Percentiles rank a stretch among this genome's conserved stretches.
Evolutionary conservation across 2,113 vertebrate species (phyloP).

Genomic region (Ahaetulla prasina): DNA sequence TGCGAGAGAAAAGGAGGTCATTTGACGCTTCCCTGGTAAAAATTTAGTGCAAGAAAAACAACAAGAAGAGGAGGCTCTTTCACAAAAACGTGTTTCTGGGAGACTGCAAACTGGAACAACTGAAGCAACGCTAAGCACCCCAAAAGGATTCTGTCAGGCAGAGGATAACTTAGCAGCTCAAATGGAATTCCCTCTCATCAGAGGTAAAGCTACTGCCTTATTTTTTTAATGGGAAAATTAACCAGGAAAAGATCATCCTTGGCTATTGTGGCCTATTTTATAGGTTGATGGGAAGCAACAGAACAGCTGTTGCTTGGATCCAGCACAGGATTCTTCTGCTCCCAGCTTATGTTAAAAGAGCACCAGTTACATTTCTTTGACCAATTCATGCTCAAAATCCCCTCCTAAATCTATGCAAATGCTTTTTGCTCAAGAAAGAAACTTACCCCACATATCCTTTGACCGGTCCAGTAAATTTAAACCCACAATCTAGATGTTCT

Average conservation of each 20-base stretch:
- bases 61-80: neutral
- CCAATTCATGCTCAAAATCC: neutral
- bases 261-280: neutral
- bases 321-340: neutral
- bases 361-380: neutral
- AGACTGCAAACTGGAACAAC: neutral
- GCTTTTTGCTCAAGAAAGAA: neutral
- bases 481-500: neutral
- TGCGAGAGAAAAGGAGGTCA: constrained; percentile 21
- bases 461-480: neutral
- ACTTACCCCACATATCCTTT: too few species aligned
- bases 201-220: neutral
- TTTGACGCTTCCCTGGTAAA: neutral
- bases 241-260: neutral
- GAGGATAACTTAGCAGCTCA: neutral
- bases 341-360: neutral
- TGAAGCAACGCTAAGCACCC: neutral
- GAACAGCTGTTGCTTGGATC: neutral
- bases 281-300: neutral
- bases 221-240: neutral
- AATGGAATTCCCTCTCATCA: neutral
- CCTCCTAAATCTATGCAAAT: neutral
- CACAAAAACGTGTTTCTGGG: neutral
- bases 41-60: neutral
- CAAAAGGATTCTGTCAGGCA: neutral